Conservation (phyloP, 2,888 invertebrate genomes). For the Allygus modestus region DNA sequence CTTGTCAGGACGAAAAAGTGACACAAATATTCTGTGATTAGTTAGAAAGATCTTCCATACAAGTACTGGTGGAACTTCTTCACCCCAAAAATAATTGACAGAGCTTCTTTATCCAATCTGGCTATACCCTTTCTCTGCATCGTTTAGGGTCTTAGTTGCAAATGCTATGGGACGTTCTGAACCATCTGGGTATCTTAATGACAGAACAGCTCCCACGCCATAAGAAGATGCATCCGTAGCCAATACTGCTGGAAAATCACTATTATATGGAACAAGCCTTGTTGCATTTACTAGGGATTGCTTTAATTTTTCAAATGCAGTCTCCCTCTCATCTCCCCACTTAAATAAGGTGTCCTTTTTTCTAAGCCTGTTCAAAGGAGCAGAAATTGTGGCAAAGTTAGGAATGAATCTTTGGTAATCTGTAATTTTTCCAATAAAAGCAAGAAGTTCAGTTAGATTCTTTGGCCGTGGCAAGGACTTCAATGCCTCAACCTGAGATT, state of each 20-base stretch:
- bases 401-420: slow-evolving; percentile 5
- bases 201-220: slow-evolving; percentile 4
- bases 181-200: slow-evolving; percentile 10
- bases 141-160: slow-evolving; percentile 22
- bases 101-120: slow-evolving; percentile 36
- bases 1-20: too few relatives aligned
- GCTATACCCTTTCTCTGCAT: slow-evolving; percentile 13
- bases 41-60: slow-evolving; percentile 3
- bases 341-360: slow-evolving; percentile 12
- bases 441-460: slow-evolving; percentile 32
- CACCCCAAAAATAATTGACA: slow-evolving; percentile 19
- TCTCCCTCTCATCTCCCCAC: background rate
- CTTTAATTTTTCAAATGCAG: background rate
- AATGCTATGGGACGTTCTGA: slow-evolving; percentile 17
- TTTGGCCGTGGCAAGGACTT: slow-evolving; percentile 24
- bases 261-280: slow-evolving; percentile 10
- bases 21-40: too few relatives aligned
- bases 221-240: slow-evolving; percentile 1
- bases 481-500: slow-evolving; percentile 25
- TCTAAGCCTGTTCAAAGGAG: slow-evolving; percentile 19
- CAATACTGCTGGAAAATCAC: background rate
- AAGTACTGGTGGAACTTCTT: slow-evolving; percentile 27
- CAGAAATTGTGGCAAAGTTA: slow-evolving; percentile 20
- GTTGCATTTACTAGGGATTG: background rate
- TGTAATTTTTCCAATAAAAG: slow-evolving; percentile 28